These are phyloP conservation scores for Gymnodraco acuticeps DNA, from an alignment of 2,797 vertebrate species.

Conservation along the genomic window DNA sequence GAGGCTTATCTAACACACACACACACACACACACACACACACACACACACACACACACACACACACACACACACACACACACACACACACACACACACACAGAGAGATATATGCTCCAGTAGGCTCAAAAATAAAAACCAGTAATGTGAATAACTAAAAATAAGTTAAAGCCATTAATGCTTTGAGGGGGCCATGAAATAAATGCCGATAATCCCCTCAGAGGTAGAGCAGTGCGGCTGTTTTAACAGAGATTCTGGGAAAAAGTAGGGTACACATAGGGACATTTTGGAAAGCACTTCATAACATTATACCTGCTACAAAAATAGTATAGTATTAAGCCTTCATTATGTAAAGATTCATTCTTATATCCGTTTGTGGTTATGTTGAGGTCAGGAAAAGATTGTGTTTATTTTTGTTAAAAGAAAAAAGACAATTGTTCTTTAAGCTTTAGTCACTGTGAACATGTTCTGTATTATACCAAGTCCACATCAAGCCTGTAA, in stretches of 20 bases:
- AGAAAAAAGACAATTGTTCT: neutral
- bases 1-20: slow-evolving; percentile 67
- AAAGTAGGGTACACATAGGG: neutral
- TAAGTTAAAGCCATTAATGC: slow-evolving; percentile 21
- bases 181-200: slow-evolving; percentile 44
- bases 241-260: slow-evolving; percentile 16
- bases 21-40: too few relatives aligned
- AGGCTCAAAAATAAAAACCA: slow-evolving; percentile 39
- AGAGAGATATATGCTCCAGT: slow-evolving; percentile 41
- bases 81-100: slow-evolving; percentile 32
- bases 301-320: neutral
- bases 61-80: neutral
- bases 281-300: slow-evolving; percentile 14
- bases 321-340: slow-evolving; percentile 3
- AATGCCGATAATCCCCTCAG: slow-evolving; percentile 48
- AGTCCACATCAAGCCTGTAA: neutral
- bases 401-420: neutral
- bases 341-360: too few relatives aligned
- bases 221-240: slow-evolving; percentile 28
- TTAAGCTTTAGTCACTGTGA: neutral
- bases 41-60: too few relatives aligned
- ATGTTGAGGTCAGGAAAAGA: neutral
- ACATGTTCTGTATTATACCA: neutral
- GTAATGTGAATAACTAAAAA: slow-evolving; percentile 18
- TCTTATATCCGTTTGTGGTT: neutral